Evolutionary conservation across 1,140 invertebrate species (phyloP), one percentile per base, ranked within the genome.

Genomic region (Eueides isabella): DNA sequence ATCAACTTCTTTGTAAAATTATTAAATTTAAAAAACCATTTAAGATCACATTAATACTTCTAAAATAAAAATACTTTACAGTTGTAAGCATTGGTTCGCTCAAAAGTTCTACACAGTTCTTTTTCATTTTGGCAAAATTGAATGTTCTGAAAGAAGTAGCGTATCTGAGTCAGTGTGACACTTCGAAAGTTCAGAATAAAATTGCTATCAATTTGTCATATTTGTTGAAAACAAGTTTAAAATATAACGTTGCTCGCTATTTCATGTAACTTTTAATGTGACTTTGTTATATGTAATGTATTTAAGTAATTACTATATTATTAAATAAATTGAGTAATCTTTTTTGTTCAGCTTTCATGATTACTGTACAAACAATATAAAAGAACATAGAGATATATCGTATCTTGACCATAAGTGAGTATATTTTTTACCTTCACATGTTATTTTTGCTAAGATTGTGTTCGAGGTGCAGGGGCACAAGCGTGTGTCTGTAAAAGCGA

Each of bases 201-300:
- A 63, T 63, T 31, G 61, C 61, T 63, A 63, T 63, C 61, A 63
- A 63, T 63, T 63, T 63, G 61, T 63, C 61, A 63, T 31, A 63
- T 63, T 63, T 63, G 61, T 63, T 63, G 12, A 63, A 63, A 63
- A 63, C 61, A 63, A 63, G 29, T 63, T 63, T 63, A 63, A 63
- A 63, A 63, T 63, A 31, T 28, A 61, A 61, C 48, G 3, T 55
- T 55, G 48, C 48, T 23, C 26, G 1, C 48, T 31, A 61, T 63
- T 63, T 63, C 28, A 63, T 63, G 31, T 31, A 29, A 63, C 16
- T 63, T 63, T 63, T 63, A 63, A 31, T 30, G 61, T n/a, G 16
- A 63, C n/a, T 63, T 63, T 6, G 12, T 31, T n/a, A 2, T 63
- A 30, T 63, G 30, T 16, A 55, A 5, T 16, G 3, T 48, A 12